Evolutionary conservation across 2,797 vertebrate genomes (phyloP).

Genomic region (Leuciscus waleckii): DNA sequence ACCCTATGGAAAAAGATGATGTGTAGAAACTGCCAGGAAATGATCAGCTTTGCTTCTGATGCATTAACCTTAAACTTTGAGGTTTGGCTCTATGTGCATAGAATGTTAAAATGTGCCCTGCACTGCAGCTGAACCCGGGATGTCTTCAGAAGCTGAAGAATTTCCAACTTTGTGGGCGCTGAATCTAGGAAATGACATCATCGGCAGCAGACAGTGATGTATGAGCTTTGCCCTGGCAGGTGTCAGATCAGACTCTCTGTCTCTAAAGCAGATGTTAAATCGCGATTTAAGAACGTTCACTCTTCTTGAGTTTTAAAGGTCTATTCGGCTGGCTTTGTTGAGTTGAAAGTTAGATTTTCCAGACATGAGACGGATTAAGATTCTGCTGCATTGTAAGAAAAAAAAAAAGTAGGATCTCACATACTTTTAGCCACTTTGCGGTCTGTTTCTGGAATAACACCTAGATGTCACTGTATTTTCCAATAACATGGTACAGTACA

Average conservation of each 20-base stretch:
- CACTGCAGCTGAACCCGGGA: neutral
- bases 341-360: slow-evolving; percentile 24
- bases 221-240: slow-evolving; percentile 46
- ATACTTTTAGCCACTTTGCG: neutral
- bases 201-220: slow-evolving; percentile 48
- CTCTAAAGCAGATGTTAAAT: slow-evolving; percentile 54
- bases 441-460: slow-evolving; percentile 8
- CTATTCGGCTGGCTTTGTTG: slow-evolving; percentile 31
- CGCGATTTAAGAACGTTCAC: slow-evolving; percentile 19
- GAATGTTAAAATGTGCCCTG: slow-evolving; percentile 24
- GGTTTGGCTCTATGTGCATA: neutral
- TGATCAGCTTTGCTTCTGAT: slow-evolving; percentile 15
- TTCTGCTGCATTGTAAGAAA: neutral
- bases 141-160: slow-evolving; percentile 11
- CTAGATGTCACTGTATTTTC: neutral
- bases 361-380: slow-evolving; percentile 17
- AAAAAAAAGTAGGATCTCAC: neutral
- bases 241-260: slow-evolving; percentile 28
- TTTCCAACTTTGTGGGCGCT: slow-evolving; percentile 1
- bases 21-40: neutral
- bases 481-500: neutral
- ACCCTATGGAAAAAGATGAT: slow-evolving; percentile 14
- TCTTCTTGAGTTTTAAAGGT: slow-evolving; percentile 41
- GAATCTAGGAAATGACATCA: slow-evolving; percentile 54
- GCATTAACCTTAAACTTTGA: slow-evolving; percentile 23